Percentiles rank a stretch among this genome's conserved stretches.
Conservation (phyloP, 2,888 invertebrate species). For the Cosmopolites sordidus region DNA sequence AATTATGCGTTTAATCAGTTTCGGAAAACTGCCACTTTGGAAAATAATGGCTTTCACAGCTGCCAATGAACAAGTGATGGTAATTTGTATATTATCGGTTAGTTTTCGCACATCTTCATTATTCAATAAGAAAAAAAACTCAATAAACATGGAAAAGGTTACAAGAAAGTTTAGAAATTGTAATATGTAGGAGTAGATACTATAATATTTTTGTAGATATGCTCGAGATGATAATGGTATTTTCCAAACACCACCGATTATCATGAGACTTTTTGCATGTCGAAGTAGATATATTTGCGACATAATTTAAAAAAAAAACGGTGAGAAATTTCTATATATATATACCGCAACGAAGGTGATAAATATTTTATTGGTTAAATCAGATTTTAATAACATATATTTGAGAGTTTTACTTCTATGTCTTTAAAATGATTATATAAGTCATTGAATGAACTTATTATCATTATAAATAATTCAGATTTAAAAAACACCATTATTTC, state of each 20-base stretch:
- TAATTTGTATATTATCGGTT: conserved; percentile 12
- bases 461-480: too few relatives aligned
- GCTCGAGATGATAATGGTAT: conserved; percentile 1
- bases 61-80: conserved; percentile 3
- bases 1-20: conserved; percentile 3
- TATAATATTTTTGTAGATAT: conserved; percentile 1
- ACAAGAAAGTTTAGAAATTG: conserved; percentile 1
- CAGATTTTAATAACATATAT: too few relatives aligned
- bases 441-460: too few relatives aligned
- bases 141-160: conserved; percentile 2
- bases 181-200: conserved; percentile 3
- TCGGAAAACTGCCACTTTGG: conserved; percentile 5
- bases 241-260: conserved; percentile 12
- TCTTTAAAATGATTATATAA: too few relatives aligned
- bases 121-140: conserved; percentile 8
- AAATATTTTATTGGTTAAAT: neutral
- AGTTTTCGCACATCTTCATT: conserved; percentile 7
- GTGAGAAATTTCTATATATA: too few relatives aligned
- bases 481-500: too few relatives aligned
- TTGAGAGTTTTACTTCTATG: too few relatives aligned
- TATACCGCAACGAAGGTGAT: too few relatives aligned
- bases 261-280: conserved; percentile 9
- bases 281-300: conserved; percentile 6
- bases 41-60: conserved; percentile 5
- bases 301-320: too few relatives aligned